Conservation (phyloP, 2,113 vertebrate genomes). For the Trichomycterus rosablanca region DNA sequence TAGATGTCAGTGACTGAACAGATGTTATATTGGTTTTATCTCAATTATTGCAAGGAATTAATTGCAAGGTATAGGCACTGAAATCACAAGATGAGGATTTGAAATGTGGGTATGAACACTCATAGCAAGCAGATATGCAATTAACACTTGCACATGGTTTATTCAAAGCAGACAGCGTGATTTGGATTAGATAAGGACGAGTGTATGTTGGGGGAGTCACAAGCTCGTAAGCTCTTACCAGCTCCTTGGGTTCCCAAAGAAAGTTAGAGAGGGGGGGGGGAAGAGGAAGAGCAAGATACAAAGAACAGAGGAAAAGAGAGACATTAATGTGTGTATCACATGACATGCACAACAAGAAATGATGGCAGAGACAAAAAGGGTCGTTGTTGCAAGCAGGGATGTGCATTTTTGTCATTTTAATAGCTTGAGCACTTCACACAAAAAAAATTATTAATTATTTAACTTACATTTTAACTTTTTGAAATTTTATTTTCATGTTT, state of each 20-base stretch:
- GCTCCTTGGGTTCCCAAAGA: slow-evolving; percentile 87
- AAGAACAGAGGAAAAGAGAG: slow-evolving; percentile 50
- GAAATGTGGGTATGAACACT: background rate
- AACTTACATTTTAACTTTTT: no score
- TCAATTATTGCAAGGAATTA: background rate
- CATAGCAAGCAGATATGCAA: background rate
- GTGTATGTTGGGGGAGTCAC: slow-evolving; percentile 32
- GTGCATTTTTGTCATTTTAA: slow-evolving; percentile 44
- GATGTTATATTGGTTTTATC: background rate
- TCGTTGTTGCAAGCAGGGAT: no score
- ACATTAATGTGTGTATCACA: slow-evolving; percentile 85
- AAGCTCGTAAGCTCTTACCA: slow-evolving; percentile 79
- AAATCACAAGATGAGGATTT: background rate
- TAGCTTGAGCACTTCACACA: no score
- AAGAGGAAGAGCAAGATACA: slow-evolving; percentile 53
- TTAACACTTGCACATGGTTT: slow-evolving; percentile 34
- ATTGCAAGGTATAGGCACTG: background rate
- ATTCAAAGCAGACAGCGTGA: slow-evolving; percentile 6
- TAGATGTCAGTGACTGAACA: background rate
- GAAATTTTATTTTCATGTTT: no score
- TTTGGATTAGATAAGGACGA: slow-evolving; percentile 40
- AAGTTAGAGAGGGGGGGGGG: slow-evolving; percentile 61
- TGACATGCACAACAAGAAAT: slow-evolving; percentile 75
- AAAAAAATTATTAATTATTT: no score
- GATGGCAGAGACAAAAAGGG: slow-evolving; percentile 65